Conservation (phyloP, 2,797 vertebrate genomes). For the Pitangus sulphuratus region DNA sequence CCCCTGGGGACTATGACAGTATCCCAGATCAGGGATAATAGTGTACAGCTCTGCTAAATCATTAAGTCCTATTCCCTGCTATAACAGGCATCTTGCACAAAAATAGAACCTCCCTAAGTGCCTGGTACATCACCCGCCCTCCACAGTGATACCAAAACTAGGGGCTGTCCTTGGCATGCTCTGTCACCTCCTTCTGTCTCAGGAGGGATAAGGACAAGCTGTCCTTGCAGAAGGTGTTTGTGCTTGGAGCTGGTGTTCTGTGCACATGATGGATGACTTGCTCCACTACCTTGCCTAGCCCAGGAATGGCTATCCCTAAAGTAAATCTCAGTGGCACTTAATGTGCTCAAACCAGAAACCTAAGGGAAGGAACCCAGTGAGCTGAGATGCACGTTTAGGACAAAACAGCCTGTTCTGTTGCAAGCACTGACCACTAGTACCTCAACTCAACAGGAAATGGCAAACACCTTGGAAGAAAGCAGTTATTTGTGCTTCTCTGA, state of each 20-base stretch:
- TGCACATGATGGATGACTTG: background rate
- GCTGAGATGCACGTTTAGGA: background rate
- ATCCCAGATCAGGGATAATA: background rate
- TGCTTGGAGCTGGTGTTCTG: background rate
- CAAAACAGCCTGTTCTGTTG: background rate
- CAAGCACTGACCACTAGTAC: background rate
- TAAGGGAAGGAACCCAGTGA: background rate
- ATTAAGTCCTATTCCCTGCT: background rate
- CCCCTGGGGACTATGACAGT: accelerated
- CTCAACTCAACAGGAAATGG: background rate
- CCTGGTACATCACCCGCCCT: background rate
- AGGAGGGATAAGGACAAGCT: background rate
- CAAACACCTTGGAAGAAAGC: background rate
- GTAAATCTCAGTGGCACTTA: background rate
- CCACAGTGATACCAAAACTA: background rate
- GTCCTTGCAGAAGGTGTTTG: background rate
- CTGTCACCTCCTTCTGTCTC: background rate
- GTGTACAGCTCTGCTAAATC: background rate
- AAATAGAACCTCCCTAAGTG: background rate
- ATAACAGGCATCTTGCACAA: background rate
- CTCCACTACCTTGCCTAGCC: background rate
- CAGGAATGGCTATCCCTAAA: background rate
- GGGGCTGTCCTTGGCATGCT: background rate
- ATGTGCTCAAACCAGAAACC: background rate
- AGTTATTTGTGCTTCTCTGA: background rate